Base-by-base conservation (phyloP, 2,888 invertebrate species). In the Parnassius apollo region DNA sequence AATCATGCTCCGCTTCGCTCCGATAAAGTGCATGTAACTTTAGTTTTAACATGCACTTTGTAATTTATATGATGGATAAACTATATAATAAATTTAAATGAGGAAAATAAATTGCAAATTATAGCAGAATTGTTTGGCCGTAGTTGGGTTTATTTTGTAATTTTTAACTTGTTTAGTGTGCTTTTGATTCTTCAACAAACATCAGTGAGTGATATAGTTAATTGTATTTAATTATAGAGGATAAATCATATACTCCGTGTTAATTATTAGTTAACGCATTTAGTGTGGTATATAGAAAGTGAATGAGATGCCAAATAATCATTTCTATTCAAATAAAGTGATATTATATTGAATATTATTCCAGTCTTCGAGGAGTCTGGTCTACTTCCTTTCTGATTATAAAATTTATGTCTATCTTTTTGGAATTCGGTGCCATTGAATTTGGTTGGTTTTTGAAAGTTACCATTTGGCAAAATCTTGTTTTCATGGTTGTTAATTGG, bases 291-390 rank as follows among this genome's bases (percentile, higher is more conserved):
- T 76, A 75, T 70, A 73, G 72, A 74, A 78, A 85, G 87, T 87
- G 83, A 88, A 86, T 85, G 77, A 85, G 82, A 90, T 87, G 86
- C 91, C 90, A 91, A 91, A 91, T 89, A 89, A 83, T 82, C 82
- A 79, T 78, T 79, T 75, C 70, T 75, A 65, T 69, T 62, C 64
- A 13, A 48, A n/a, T 68, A 59, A 79, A 77, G 77, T 69, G 72
- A 76, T 78, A 77, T 73, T 67, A 61, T 71, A 61, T 70, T 74
- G 64, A 13, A 13, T 13, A 13, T 48, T 48, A 48, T 74, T 82
- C 82, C 80, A 82, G 74, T 81, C 75, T 69, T 59, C 22, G 44
- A 64, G 59, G 66, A 82, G 80, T 82, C 80, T 79, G 78, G 75
- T 75, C 71, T 74, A 76, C 69, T 52, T 59, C 61, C 10, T 25